Base-by-base conservation (phyloP, 1,140 invertebrate species). In the Drosophila pallidifrons region DNA sequence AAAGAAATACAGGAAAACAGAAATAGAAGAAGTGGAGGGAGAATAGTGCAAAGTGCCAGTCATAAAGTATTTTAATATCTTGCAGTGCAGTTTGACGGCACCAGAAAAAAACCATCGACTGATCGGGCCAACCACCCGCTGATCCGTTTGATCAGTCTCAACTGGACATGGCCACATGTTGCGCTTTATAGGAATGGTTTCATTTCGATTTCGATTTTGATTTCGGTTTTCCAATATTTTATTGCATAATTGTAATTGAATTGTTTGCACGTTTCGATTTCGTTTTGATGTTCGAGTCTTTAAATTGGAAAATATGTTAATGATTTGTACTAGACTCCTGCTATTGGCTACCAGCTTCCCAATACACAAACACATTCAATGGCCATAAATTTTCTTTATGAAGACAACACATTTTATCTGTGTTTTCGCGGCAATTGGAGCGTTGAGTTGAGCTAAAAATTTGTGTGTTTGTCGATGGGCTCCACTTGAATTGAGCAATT, bases 231-330 rank as follows among this genome's bases (percentile, higher is more conserved):
- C 20, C 59, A 54, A 35, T 57, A 15, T 63, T 71, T 72, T 54
- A 77, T 77, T 77, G 64, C 75, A 77, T 68, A 77, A 77, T 77
- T 77, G 70, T 70, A 77, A 74, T 74, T 74, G 75, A 77, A 77
- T 68, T 77, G 75, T 77, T 74, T 77, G 64, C 70, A 72, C 72
- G 59, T 70, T 69, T 70, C 67, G 51, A 70, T 75, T 75, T 75
- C 72, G 60, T 55, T 75, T 69, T 46, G 41, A 51, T 68, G 51
- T 58, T 58, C 15, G 10, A 15, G 3, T 30, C 20, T 67, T 61
- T 30, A 35, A 55, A 43, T 28, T 41, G 25, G 57, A 5, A 64
- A 61, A 51, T 74, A 63, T 77, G 64, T 73, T 74, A 77, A 77
- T 77, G 58, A 68, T 68, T 74, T 74, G 63, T 52, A 20, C 64